Evolutionary conservation across 2,113 vertebrate species (phyloP).

Genomic region (Probosciger aterrimus): DNA sequence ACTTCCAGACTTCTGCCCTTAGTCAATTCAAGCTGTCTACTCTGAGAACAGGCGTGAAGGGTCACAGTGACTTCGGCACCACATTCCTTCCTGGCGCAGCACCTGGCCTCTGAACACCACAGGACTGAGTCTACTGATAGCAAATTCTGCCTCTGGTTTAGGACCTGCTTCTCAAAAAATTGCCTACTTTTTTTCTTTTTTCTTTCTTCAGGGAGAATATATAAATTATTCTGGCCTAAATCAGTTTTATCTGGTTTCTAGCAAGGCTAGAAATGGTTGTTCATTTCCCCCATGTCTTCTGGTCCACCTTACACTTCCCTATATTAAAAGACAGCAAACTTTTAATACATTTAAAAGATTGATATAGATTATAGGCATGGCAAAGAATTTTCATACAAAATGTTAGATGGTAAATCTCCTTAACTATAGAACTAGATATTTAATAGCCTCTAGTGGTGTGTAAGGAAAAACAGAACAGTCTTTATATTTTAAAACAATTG

Average conservation of each 20-base stretch:
- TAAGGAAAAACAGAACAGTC: not conserved
- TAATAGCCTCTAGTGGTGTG: not conserved
- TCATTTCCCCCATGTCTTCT: not conserved
- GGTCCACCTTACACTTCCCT: not conserved
- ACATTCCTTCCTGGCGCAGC: not conserved
- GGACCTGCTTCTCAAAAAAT: not conserved
- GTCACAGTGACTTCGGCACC: not conserved
- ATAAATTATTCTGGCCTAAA: not conserved
- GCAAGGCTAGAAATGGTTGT: not conserved
- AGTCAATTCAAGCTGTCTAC: not conserved
- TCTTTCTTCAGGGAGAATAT: not conserved
- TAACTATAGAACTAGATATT: not conserved
- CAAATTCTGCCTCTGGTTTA: not conserved
- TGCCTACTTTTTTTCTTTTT: not conserved
- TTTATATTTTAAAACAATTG: slow-evolving; percentile 50
- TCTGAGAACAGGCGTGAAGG: not conserved
- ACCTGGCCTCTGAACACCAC: not conserved
- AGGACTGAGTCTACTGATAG: not conserved
- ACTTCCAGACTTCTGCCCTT: not conserved
- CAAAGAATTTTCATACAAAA: not conserved
- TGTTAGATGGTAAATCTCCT: slow-evolving; percentile 2
- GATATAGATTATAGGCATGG: not conserved
- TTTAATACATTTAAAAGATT: not conserved
- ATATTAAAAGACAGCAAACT: not conserved
- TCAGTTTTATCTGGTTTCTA: not conserved